Evolutionary conservation across 2,113 vertebrate genomes (phyloP).

Genomic region (Leiothrix lutea): DNA sequence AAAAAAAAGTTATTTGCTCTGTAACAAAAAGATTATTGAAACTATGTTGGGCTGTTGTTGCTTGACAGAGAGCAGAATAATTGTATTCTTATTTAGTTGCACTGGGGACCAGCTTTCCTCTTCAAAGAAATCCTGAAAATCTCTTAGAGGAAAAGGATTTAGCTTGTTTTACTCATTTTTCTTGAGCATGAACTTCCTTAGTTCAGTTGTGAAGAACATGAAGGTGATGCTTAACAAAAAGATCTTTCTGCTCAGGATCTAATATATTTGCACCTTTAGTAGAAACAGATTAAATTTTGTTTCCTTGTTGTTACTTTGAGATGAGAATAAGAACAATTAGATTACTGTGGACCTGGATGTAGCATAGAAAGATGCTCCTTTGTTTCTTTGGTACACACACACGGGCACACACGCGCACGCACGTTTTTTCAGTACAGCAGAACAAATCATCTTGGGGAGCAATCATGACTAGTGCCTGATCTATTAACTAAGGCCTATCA

Average conservation of each 20-base stretch:
- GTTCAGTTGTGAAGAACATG: neutral
- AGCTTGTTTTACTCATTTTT: neutral
- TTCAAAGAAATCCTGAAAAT: neutral
- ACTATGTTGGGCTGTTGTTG: neutral
- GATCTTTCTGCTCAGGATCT: neutral
- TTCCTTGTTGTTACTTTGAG: neutral
- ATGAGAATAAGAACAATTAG: neutral
- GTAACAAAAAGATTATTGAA: neutral
- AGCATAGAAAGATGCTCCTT: neutral
- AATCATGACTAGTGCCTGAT: neutral
- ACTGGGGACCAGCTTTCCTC: neutral
- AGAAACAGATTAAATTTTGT: conserved; percentile 1
- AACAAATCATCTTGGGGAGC: neutral
- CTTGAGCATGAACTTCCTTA: neutral
- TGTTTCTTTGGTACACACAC: no score
- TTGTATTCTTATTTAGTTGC: neutral
- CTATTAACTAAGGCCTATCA: conserved; percentile 14
- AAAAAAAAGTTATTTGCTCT: neutral
- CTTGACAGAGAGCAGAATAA: neutral
- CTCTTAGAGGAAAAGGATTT: neutral
- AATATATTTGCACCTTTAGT: neutral
- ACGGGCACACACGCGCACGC: no score
- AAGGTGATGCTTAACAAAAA: neutral
- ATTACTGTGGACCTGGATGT: neutral
- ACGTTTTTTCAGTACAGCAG: neutral